Base-by-base conservation (phyloP, 2,888 invertebrate species). In the Lissonota sp. region DNA sequence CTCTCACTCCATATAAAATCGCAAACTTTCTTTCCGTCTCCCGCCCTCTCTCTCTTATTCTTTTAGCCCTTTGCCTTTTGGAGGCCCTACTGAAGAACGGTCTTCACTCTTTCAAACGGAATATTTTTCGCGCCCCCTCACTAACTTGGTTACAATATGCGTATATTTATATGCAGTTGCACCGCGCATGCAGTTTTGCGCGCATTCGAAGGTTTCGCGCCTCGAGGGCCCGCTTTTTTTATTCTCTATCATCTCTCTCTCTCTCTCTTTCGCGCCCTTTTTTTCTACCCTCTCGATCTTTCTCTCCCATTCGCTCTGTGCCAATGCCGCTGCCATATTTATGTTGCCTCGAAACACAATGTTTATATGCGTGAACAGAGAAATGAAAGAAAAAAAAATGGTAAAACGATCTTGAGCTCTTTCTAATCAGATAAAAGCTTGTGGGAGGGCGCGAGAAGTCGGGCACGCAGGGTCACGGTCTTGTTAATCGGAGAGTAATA, bases 311-410 rank as follows among this genome's bases (percentile, higher is more conserved):
- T 80, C 49, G 44, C n/a, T 67, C 42, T 70, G 64, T 64, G 72
- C 73, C 64, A 72, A 58, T 80, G 76, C 69, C 69, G 62, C 64
- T 58, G 75, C 80, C 76, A 83, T 83, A 84, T 84, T 84, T 84
- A 84, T 84, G 83, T 87, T 87, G 87, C 82, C 84, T 77, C 84
- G 84, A 88, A 26, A 88, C 89, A 88, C 87, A 88, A 88, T 88
- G 88, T 87, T 89, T 87, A 87, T 85, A 87, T 83, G 78, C 78
- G 73, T 46, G 69, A 79, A 72, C 77, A 69, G 46, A 51, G 49
- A 73, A 64, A 14, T 14, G 44, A 14, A 69, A 40, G 53, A 16
- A 55, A 67, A 66, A 75, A 60, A 72, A 67, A 64, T n/a, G 64
- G 63, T 60, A 57, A 8, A 55, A 40, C n/a, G 37, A 37, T 40